Evolutionary conservation across 2,797 vertebrate species (phyloP).

Genomic region (Siniperca undulata): DNA sequence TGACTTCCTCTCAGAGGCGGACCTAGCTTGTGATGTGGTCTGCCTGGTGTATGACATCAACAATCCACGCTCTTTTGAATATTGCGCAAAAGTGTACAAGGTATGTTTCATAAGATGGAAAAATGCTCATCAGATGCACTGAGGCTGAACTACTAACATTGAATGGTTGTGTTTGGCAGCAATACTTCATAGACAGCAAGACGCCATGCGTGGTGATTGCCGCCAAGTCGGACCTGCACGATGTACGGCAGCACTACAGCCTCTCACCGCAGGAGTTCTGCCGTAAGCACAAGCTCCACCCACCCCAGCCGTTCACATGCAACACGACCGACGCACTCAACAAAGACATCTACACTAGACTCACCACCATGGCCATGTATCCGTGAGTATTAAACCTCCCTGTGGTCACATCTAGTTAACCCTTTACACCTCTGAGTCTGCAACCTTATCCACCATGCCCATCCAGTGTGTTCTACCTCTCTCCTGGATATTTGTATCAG

Average conservation of each 20-base stretch:
- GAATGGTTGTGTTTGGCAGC: slow-evolving; percentile 81
- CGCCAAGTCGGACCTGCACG: slow-evolving; percentile 96
- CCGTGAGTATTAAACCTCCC: slow-evolving; percentile 91
- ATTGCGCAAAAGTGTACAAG: slow-evolving; percentile 97
- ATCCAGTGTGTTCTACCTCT: neutral
- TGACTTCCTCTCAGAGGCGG: slow-evolving; percentile 91
- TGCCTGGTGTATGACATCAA: slow-evolving; percentile 96
- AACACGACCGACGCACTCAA: slow-evolving; percentile 89
- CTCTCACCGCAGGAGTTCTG: slow-evolving; percentile 94
- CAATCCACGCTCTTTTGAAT: slow-evolving; percentile 94
- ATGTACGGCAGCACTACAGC: slow-evolving; percentile 93
- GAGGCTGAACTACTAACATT: neutral
- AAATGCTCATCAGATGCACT: neutral
- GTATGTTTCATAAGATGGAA: slow-evolving; percentile 66
- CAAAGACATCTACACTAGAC: slow-evolving; percentile 96
- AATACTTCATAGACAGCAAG: slow-evolving; percentile 97
- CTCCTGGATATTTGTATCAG: neutral
- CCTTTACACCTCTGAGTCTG: neutral
- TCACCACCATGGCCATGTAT: slow-evolving; percentile 99
- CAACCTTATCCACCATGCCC: neutral
- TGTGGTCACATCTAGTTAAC: neutral
- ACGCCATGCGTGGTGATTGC: slow-evolving; percentile 95
- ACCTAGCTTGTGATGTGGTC: slow-evolving; percentile 94
- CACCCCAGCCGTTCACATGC: slow-evolving; percentile 96
- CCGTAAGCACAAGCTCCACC: slow-evolving; percentile 98